Evolutionary conservation across 2,113 vertebrate species (phyloP), one percentile per base, ranked within the genome.

Genomic region (Kryptolebias marmoratus): DNA sequence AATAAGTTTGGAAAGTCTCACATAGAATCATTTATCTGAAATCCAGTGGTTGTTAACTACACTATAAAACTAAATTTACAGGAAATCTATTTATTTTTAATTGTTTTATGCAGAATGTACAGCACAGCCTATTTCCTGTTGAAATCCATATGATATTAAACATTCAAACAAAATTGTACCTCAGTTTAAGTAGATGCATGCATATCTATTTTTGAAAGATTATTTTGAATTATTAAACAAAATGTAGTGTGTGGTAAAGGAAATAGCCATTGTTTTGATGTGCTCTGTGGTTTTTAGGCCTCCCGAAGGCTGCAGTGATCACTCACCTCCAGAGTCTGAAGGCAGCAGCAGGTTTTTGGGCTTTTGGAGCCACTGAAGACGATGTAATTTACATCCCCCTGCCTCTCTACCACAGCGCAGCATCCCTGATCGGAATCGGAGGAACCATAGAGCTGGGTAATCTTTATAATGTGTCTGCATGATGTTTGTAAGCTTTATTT

Each of bases 291-390:
- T 57, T 72, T 12, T 58, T 36, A 98, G 97, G 96, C 60, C 93
- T 98, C 48, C 97, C 97, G 4, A 98, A 99, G 83, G 96, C 97
- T 2, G 97, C 96, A 49, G 93, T 98, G 49, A 96, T 99, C 85
- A 95, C 92, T 47, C 95, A 98, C 57, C 71, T 96, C 13, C 95
- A 96, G 76, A 73, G 93, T 48, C 69, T 98, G 68, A 96, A 94
- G 86, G 95, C 91, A 11, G 92, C 96, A 50, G 90, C 76, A 66
- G 95, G 95, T 3, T 84, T 98, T 7, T 95, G 95, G 95, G 94
- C 88, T 0, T 96, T 96, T 13, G 96, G 96, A 3, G 96, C 87
- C 9, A 94, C 86, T 16, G 15, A 91, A 39, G 77, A 94, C 60
- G 97, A 99, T 10, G 86, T 97, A 0, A 55, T 98, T 44, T 99